Conservation (phyloP, 64 coral and sea anemone species). For the Cladopsammia gracilis region DNA sequence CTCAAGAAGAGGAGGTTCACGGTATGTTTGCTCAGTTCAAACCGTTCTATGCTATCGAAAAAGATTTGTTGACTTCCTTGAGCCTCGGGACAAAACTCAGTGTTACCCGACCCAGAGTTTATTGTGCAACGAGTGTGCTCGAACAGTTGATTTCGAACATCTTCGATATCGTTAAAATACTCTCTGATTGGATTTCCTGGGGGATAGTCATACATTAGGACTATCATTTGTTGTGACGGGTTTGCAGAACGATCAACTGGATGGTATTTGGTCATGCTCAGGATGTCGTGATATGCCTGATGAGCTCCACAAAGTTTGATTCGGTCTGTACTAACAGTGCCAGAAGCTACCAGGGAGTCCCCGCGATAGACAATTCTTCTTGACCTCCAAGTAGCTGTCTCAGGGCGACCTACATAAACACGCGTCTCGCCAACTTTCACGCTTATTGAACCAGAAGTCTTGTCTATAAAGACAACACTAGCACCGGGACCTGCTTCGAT, state of each 20-base stretch:
- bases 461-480: neutral
- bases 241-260: neutral
- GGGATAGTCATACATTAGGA: neutral
- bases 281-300: slow-evolving; percentile 7
- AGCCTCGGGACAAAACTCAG: neutral
- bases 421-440: too few species aligned
- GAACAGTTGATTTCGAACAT: neutral
- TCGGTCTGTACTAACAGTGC: neutral
- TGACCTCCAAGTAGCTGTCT: neutral
- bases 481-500: slow-evolving; percentile 6
- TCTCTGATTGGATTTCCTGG: neutral
- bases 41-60: slow-evolving; percentile 3
- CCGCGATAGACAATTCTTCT: slow-evolving; percentile 42
- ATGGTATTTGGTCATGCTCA: slow-evolving; percentile 16
- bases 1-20: neutral
- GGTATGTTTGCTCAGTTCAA: slow-evolving; percentile 41
- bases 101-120: too few species aligned
- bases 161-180: neutral
- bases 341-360: neutral
- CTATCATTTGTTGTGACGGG: neutral
- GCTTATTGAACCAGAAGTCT: neutral
- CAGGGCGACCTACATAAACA: too few species aligned
- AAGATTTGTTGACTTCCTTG: slow-evolving; percentile 6
- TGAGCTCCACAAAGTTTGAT: neutral
- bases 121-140: neutral